Conservation (phyloP, 2,113 vertebrate genomes). For the Ellobius talpinus region DNA sequence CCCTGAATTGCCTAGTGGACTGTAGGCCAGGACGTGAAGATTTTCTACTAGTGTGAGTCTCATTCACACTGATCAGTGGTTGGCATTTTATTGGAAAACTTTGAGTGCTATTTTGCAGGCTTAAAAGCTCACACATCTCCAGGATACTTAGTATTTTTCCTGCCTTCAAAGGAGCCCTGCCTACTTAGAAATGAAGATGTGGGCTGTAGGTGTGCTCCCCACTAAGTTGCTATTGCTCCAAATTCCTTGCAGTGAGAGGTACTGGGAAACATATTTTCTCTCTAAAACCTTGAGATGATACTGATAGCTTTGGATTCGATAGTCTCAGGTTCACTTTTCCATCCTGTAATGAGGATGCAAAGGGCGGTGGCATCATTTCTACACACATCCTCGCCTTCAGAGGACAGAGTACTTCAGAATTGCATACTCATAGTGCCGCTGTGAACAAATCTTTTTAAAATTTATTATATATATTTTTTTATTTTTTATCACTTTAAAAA, state of each 20-base stretch:
- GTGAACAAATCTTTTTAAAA: background rate
- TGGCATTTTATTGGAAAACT: background rate
- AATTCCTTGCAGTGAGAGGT: background rate
- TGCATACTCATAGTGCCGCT: background rate
- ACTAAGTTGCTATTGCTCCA: background rate
- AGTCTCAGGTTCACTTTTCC: background rate
- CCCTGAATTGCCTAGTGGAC: too few relatives aligned
- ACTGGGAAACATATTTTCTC: background rate
- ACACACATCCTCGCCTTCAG: background rate
- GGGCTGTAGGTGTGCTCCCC: background rate
- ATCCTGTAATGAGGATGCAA: background rate
- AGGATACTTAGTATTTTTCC: background rate
- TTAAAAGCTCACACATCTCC: background rate
- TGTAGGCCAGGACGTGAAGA: background rate
- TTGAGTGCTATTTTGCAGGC: background rate
- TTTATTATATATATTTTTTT: too few relatives aligned
- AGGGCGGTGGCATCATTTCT: background rate
- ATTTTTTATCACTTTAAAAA: too few relatives aligned
- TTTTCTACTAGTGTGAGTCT: background rate
- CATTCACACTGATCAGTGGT: background rate
- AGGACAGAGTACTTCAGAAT: background rate
- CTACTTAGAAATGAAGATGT: slow-evolving; percentile 3
- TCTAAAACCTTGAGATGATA: background rate
- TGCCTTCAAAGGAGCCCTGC: background rate
- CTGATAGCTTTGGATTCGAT: background rate